These are phyloP conservation scores for Pseudochirops cupreus DNA, from an alignment of 2,797 vertebrate genomes.

Conservation along the genomic window DNA sequence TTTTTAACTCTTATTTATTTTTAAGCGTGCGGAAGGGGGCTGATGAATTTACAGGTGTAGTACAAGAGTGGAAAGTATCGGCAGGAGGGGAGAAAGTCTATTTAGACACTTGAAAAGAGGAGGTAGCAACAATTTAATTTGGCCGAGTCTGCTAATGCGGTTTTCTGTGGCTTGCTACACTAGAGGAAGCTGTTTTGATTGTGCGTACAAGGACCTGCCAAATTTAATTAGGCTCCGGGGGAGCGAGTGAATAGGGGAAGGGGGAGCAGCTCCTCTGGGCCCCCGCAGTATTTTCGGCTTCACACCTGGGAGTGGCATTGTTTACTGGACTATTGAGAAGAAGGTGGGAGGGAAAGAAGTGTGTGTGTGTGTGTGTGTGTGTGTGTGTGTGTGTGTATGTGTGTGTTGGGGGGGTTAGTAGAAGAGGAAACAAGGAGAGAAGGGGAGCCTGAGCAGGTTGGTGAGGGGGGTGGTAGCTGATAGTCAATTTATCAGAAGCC, in stretches of 20 bases:
- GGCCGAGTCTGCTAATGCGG: slow-evolving; percentile 68
- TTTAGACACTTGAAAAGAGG: slow-evolving; percentile 73
- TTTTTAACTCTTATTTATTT: slow-evolving; percentile 9
- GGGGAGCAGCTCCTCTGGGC: slow-evolving; percentile 50
- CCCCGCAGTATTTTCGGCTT: slow-evolving; percentile 45
- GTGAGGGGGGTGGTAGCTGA: slow-evolving; percentile 27
- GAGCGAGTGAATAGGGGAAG: slow-evolving; percentile 71
- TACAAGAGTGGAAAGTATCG: not conserved
- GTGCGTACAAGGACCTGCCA: slow-evolving; percentile 80
- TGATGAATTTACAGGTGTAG: slow-evolving; percentile 62
- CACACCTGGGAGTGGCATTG: slow-evolving; percentile 81
- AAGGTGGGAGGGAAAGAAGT: not conserved
- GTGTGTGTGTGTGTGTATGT: no score
- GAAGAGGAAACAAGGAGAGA: not conserved
- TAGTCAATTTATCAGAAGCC: slow-evolving; percentile 80
- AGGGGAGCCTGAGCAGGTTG: slow-evolving; percentile 26
- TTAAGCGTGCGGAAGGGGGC: slow-evolving; percentile 21
- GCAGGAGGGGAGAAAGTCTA: slow-evolving; percentile 46
- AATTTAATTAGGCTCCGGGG: slow-evolving; percentile 79
- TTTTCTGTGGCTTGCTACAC: slow-evolving; percentile 70
- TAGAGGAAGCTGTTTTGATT: slow-evolving; percentile 74
- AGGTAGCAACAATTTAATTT: slow-evolving; percentile 81
- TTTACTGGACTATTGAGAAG: slow-evolving; percentile 51
- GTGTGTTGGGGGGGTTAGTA: not conserved
- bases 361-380: no score